Base-by-base conservation (phyloP, 2,888 invertebrate genomes). In the Oscheius onirici region DNA sequence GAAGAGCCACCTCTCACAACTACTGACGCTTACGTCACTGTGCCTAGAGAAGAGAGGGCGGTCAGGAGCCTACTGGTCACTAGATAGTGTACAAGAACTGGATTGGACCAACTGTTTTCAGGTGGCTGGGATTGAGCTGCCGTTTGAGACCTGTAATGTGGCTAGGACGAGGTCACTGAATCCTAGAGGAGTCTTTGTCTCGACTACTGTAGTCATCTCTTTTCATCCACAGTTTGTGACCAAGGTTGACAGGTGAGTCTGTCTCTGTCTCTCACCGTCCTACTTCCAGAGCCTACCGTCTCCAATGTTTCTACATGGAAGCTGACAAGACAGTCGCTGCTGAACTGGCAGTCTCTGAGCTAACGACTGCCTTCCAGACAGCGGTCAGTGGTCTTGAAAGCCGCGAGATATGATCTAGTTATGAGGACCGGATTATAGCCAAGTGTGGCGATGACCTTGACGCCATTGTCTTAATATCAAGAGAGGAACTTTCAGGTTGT, bases 241-340 rank as follows among this genome's bases (percentile, higher is more conserved):
- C 24, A 84, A 84, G 72, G 76, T 73, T 43, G 51, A 65, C 46
- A 51, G 71, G 70, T 70, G 22, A n/a, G 44, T 11, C 43, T 17
- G 34, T 34, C 34, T 34, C 34, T 34, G 34, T 8, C 34, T 34
- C 3, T 34, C 34, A 20, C 22, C 3, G 13, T 63, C 10, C 24
- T 34, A 6, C 15, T 24, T 61, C 24, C 71, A 65, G 85, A 41
- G 84, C 83, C 65, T 85, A 85, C 76, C 76, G 79, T 15, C 78
- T 84, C 52, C 84, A 84, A 71, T 84, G 84, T 72, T 84, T 84
- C 83, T 84, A 84, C 83, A 84, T 84, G 84, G 78, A 84, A 67
- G 84, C 84, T 26, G 84, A 84, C 76, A 84, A 84, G 73, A 85
- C 84, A 20, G 84, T 84, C 58, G 77, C 77, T 43, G 60, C 76